Conservation (phyloP, 2,888 invertebrate species). For the Syrphus vitripennis region DNA sequence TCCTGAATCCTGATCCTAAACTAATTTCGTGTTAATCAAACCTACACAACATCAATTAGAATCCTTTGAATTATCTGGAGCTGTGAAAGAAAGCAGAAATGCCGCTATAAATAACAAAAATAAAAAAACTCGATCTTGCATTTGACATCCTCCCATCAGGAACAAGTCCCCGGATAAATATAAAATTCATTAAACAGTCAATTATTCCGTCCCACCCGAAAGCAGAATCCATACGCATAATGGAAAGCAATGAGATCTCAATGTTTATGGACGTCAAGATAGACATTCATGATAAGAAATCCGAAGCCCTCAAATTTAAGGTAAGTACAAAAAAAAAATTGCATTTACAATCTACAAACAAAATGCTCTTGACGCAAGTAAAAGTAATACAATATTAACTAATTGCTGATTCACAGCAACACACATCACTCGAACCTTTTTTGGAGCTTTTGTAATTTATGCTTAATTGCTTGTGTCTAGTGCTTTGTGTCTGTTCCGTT, state of each 20-base stretch:
- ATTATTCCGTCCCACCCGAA: neutral
- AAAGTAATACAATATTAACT: neutral
- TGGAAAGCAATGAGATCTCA: constrained; percentile 80
- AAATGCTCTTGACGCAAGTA: neutral
- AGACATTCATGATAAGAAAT: constrained; percentile 79
- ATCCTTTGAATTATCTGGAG: neutral
- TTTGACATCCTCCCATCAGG: neutral
- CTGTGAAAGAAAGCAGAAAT: neutral
- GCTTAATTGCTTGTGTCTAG: neutral
- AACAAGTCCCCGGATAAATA: neutral
- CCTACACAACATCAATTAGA: neutral
- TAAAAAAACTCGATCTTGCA: neutral
- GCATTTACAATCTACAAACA: neutral
- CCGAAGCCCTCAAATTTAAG: constrained; percentile 78
- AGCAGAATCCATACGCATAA: constrained; percentile 47
- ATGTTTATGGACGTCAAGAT: constrained; percentile 80
- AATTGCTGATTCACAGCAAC: constrained; percentile 46
- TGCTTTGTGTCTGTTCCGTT: neutral
- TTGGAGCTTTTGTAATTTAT: constrained; percentile 18
- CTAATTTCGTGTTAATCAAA: constrained; percentile 24
- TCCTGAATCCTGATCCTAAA: constrained; percentile 5
- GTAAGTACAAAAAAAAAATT: constrained; percentile 65
- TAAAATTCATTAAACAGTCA: neutral
- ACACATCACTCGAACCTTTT: constrained; percentile 28
- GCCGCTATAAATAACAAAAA: neutral